Evolutionary conservation across 30 jellyfish, hydroid and myxozoan genomes (phyloP), one percentile per base, ranked within the genome.

Genomic region (Chironex yamaguchii): DNA sequence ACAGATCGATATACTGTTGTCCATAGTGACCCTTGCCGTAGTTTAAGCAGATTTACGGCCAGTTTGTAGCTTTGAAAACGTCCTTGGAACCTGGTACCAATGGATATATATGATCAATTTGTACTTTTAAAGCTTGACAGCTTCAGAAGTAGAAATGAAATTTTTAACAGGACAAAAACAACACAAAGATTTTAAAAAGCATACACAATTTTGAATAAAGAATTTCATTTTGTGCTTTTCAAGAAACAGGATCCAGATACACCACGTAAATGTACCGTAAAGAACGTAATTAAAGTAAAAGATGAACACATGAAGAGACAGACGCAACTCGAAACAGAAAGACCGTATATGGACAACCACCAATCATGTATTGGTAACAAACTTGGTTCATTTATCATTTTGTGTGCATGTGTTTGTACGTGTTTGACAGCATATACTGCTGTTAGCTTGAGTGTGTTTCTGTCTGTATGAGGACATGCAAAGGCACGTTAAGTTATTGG

Each of bases 191-290:
- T 36, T 36, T 62, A 34, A 1, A 0, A 62, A 62, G n/a, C 74
- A 62, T 62, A 36, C 74, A 12, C 31, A 17, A 26, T 62, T 62
- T 62, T 62, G 14, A 36, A 62, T 0, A 62, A 62, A 62, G 74
- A 62, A 36, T 62, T 62, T 3, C 74, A 23, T 62, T 62, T 62
- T 3, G 31, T 62, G 1, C 49, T 0, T 3, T 36, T 36, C 74
- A 4, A 62, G 74, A 62, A 23, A 62, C 27, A 21, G 29, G 74
- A 62, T 3, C 74, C 74, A 62, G 74, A 62, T 23, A 62, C 74
- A 4, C 74, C 74, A 36, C 74, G 74, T 62, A 62, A 62, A 62
- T 36, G 74, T 62, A 36, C 74, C 74, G 25, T 62, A 36, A 62
- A 62, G 74, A 62, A 62, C 25, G 74, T 23, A 62, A 62, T 62